These are phyloP conservation scores for Montifringilla adamsi DNA, from an alignment of 2,113 vertebrate genomes.

Conservation along the genomic window DNA sequence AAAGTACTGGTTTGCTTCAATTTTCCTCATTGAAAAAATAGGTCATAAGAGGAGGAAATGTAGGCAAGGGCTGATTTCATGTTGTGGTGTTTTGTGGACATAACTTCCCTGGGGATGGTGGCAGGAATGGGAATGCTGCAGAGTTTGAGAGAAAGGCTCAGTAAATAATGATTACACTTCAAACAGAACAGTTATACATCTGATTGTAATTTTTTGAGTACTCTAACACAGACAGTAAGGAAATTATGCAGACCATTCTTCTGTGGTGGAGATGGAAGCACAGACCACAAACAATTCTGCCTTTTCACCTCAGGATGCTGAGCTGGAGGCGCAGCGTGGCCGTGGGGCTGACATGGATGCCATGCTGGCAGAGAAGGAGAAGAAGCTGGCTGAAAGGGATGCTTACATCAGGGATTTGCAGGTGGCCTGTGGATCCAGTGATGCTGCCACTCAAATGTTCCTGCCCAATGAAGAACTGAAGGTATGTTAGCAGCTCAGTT, in stretches of 20 bases:
- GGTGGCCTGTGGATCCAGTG: slow-evolving; percentile 61
- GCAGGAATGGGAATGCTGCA: background rate
- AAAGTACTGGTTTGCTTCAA: background rate
- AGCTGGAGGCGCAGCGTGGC: slow-evolving; percentile 72
- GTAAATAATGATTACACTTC: background rate
- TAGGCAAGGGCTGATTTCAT: background rate
- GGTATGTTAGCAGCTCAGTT: slow-evolving; percentile 52
- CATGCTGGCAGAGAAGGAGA: slow-evolving; percentile 83
- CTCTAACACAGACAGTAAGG: background rate
- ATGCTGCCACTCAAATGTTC: background rate
- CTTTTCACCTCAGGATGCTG: slow-evolving; percentile 59
- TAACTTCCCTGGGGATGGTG: background rate
- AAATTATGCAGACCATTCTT: background rate
- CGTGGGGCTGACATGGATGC: slow-evolving; percentile 83
- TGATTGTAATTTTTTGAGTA: background rate
- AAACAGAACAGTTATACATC: background rate
- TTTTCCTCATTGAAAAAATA: background rate
- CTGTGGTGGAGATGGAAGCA: background rate
- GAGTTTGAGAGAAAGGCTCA: background rate
- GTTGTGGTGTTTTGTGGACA: background rate
- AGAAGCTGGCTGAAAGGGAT: slow-evolving; percentile 83
- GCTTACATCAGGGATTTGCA: slow-evolving; percentile 87
- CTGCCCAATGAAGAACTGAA: slow-evolving; percentile 53
- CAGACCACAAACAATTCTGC: background rate
- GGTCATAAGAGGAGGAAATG: background rate